A percentile compares a stretch with the other conserved stretches of the same genome.
Conservation (phyloP, 2,888 invertebrate genomes). For the Callimorpha dominula region DNA sequence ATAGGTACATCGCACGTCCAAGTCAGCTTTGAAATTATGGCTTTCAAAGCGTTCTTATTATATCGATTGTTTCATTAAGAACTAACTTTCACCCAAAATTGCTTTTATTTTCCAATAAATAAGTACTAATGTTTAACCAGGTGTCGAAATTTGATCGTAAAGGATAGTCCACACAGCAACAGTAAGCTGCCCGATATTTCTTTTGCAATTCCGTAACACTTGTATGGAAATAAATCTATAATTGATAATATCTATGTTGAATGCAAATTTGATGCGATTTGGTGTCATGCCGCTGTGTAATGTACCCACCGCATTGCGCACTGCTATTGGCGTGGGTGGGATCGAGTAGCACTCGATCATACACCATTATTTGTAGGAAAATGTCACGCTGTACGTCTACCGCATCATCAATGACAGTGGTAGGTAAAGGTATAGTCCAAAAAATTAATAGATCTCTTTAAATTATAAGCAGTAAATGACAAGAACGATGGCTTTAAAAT, state of each 20-base stretch:
- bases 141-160: too few relatives aligned
- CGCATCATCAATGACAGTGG: not conserved
- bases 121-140: too few relatives aligned
- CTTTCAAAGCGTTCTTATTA: not conserved
- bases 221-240: too few relatives aligned
- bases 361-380: not conserved
- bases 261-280: too few relatives aligned
- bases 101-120: slow-evolving; percentile 13
- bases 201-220: too few relatives aligned
- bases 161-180: too few relatives aligned
- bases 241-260: too few relatives aligned
- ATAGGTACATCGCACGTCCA: not conserved
- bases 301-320: not conserved
- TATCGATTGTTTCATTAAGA: slow-evolving; percentile 1
- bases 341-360: not conserved
- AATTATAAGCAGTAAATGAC: not conserved
- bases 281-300: not conserved
- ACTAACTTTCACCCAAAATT: slow-evolving; percentile 1
- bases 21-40: not conserved
- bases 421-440: not conserved
- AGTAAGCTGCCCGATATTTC: too few relatives aligned
- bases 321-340: not conserved
- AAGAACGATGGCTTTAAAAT: too few relatives aligned
- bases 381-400: not conserved
- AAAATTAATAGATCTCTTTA: not conserved